Conservation (phyloP, 2,113 vertebrate genomes). For the Aptenodytes forsteri region DNA sequence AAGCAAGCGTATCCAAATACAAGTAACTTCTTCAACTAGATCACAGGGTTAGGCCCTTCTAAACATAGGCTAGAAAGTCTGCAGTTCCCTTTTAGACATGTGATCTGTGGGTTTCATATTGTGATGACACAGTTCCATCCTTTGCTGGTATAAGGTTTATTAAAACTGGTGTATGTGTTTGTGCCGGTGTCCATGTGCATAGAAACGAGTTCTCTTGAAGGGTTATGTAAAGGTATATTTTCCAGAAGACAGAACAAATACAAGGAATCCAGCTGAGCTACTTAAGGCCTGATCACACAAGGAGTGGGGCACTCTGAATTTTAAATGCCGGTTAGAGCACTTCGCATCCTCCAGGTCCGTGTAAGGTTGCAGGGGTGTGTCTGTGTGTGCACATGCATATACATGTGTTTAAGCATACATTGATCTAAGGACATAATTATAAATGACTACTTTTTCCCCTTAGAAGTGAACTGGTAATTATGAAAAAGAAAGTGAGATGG, state of each 20-base stretch:
- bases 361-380: not conserved
- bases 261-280: not conserved
- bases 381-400: not conserved
- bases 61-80: not conserved
- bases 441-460: not conserved
- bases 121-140: not conserved
- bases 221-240: not conserved
- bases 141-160: not conserved
- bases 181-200: rapidly evolving
- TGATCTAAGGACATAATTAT: not conserved
- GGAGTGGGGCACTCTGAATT: not conserved
- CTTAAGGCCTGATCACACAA: not conserved
- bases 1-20: not conserved
- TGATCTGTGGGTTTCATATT: not conserved
- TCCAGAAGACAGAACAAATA: slow-evolving; percentile 3
- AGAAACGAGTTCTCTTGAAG: not conserved
- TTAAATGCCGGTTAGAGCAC: not conserved
- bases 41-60: not conserved
- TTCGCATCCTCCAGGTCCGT: rapidly evolving
- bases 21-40: not conserved
- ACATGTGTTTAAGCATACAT: not conserved
- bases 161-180: not conserved
- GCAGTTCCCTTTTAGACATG: not conserved
- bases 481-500: not conserved
- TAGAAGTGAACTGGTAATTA: not conserved